phyloP scores from a whole-genome alignment of 2,888 invertebrate species.

The Nudaria mundana region DNA sequence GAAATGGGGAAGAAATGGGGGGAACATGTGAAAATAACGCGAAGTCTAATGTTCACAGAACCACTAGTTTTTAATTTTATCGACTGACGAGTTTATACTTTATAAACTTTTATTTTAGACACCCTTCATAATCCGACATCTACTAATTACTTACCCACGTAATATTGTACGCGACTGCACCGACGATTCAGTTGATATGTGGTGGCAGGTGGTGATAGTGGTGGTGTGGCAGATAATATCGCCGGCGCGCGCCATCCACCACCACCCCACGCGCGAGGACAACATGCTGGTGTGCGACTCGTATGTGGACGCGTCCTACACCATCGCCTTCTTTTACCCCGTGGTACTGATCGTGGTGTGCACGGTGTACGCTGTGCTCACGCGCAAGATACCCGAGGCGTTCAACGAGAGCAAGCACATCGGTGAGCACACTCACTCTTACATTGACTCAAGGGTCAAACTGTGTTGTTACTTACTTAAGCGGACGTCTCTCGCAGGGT shows the following conservation, averaged over 20 bases:
- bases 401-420: constrained; percentile 99
- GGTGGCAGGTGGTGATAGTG: constrained; percentile 87
- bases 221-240: constrained; percentile 94
- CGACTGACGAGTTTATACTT: too few relatives aligned
- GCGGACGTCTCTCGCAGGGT: constrained; percentile 78
- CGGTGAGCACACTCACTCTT: constrained; percentile 75
- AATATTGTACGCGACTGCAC: too few relatives aligned
- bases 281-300: constrained; percentile 95
- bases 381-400: constrained; percentile 97
- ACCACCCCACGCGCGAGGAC: constrained; percentile 93
- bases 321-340: constrained; percentile 96
- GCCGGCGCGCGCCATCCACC: constrained; percentile 95
- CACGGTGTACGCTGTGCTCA: constrained; percentile 96
- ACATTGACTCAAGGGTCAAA: too few relatives aligned
- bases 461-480: neutral
- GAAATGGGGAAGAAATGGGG: too few relatives aligned
- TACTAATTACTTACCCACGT: too few relatives aligned
- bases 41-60: too few relatives aligned
- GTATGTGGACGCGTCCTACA: constrained; percentile 94
- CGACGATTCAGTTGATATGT: neutral
- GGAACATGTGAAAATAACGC: too few relatives aligned
- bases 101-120: too few relatives aligned
- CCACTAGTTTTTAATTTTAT: too few relatives aligned
- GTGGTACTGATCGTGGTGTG: constrained; percentile 93
- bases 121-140: too few relatives aligned